These are phyloP conservation scores for Albula goreensis DNA, from an alignment of 2,113 vertebrate genomes.

Conservation along the genomic window DNA sequence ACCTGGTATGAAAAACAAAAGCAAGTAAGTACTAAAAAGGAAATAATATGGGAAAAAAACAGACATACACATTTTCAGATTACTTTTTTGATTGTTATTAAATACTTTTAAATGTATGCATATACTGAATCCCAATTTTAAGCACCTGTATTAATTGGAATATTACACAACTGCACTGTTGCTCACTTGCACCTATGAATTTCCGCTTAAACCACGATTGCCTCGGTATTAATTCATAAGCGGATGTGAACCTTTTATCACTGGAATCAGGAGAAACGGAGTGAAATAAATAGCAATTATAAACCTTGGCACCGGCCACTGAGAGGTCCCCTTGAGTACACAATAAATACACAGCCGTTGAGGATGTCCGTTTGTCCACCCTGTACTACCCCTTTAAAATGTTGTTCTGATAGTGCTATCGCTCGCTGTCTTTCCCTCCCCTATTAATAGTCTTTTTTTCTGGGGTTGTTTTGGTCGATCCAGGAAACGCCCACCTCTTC, in stretches of 20 bases:
- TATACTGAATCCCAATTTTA: no score
- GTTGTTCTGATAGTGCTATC: constrained; percentile 11
- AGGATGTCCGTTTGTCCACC: constrained; percentile 35
- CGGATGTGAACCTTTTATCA: neutral
- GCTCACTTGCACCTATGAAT: neutral
- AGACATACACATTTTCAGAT: no score
- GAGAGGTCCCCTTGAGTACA: constrained; percentile 7
- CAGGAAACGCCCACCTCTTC: constrained; percentile 11
- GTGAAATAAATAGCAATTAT: neutral
- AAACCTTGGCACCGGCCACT: constrained; percentile 18
- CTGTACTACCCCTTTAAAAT: constrained; percentile 16
- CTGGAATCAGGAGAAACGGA: neutral
- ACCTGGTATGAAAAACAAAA: no score
- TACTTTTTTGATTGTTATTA: no score
- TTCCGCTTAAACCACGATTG: neutral
- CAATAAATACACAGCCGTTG: constrained; percentile 8
- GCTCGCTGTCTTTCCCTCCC: neutral
- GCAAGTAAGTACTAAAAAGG: no score
- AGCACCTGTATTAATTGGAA: no score
- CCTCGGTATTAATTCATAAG: neutral
- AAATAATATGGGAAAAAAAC: no score
- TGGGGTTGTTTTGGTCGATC: constrained; percentile 15
- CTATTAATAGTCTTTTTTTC: constrained; percentile 23
- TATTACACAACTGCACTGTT: neutral
- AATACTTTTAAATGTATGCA: no score